Evolutionary conservation across 2,888 invertebrate species (phyloP), one percentile per base, ranked within the genome.

Genomic region (Thymelicus acteon): DNA sequence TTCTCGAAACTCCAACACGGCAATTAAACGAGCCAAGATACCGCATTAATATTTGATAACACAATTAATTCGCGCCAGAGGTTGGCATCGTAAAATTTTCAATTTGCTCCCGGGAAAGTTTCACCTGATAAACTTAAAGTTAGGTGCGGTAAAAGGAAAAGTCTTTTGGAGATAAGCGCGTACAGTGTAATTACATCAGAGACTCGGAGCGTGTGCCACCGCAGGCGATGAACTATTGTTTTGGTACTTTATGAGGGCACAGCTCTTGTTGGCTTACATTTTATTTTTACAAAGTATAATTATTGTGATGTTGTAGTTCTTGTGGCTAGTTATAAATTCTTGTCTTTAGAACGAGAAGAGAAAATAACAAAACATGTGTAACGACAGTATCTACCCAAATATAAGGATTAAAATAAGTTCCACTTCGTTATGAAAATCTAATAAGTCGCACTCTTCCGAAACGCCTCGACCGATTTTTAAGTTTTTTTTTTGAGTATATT

Each of bases 41-140:
- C 82, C 81, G 82, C 89, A 91, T 92, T 93, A 92, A 93, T 93
- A 91, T 90, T 92, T 92, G 91, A 93, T 93, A 92, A 92, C 90
- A 89, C 91, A 92, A 92, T 93, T 92, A 93, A 92, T 92, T 92
- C 83, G 72, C 68, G 70, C 78, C 76, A 76, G 78, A 77, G 79
- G 77, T 77, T 77, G 75, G 75, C 74, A 85, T 88, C 90, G 89
- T 90, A 89, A 90, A 92, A 92, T 91, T 92, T 93, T 92, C 92
- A 93, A 92, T 93, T 93, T 89, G 86, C 89, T 77, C 76, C 75
- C 72, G 73, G 72, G 61, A 81, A 92, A 92, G 85, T 93, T 92
- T 90, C 78, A 93, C 93, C 92, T 93, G 93, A 92, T 93, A 92
- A 91, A 87, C 86, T 87, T 87, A 80, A 86, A 88, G 87, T 89